Conservation (phyloP, 2,113 vertebrate genomes). For the Cervus canadensis region DNA sequence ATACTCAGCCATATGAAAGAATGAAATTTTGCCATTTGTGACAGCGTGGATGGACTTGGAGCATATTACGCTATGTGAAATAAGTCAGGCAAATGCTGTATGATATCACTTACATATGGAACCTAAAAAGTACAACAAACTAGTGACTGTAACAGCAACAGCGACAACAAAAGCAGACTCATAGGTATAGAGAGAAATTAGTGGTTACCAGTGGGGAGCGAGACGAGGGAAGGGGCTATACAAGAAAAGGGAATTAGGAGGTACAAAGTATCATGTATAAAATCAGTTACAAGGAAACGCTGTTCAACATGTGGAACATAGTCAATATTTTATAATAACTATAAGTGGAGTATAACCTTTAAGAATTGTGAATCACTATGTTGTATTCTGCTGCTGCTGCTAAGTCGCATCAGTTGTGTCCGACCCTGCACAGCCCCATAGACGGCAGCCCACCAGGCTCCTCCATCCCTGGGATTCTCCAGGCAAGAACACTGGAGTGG, state of each 20-base stretch:
- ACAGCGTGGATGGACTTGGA: not conserved
- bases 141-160: not conserved
- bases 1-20: not conserved
- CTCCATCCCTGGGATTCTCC: not conserved
- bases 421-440: not conserved
- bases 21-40: not conserved
- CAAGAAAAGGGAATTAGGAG: not conserved
- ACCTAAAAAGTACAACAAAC: not conserved
- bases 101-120: not conserved
- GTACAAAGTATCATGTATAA: not conserved
- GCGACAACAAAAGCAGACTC: not conserved
- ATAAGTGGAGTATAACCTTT: not conserved
- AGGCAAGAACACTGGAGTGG: not conserved
- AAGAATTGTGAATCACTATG: not conserved
- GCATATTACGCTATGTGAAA: not conserved
- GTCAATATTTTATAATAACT: not conserved
- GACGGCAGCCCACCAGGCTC: not conserved
- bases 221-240: not conserved
- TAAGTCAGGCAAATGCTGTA: not conserved
- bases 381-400: not conserved
- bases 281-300: not conserved
- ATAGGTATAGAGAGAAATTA: not conserved
- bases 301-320: not conserved
- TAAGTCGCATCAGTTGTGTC: not conserved
- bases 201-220: not conserved